phyloP scores from a whole-genome alignment of 2,797 vertebrate genomes.

The Muscicapa striata region DNA sequence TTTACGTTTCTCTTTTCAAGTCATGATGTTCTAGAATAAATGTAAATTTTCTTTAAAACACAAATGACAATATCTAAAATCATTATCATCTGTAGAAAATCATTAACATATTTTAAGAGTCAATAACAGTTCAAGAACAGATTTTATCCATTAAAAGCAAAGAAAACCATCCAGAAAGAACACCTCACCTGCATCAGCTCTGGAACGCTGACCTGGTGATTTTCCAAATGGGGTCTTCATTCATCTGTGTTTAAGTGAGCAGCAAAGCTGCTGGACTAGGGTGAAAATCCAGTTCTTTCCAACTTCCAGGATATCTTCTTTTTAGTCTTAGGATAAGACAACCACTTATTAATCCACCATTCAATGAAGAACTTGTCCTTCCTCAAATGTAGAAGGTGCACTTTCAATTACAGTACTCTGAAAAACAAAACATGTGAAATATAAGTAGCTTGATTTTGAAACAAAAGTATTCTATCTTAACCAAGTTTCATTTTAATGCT shows the following conservation, averaged over 20 bases:
- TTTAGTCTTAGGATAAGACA: constrained; percentile 33
- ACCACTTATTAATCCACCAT: constrained; percentile 68
- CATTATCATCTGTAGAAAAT: not conserved
- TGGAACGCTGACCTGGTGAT: constrained; percentile 87
- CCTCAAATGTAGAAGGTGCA: constrained; percentile 27
- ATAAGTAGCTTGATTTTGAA: not conserved
- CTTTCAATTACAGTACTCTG: constrained; percentile 64
- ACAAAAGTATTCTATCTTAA: not conserved
- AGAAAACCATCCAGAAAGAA: not conserved
- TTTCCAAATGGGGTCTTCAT: constrained; percentile 98
- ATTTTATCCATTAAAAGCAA: not conserved
- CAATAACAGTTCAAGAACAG: not conserved
- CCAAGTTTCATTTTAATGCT: not conserved
- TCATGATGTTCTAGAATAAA: not conserved
- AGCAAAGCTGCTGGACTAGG: constrained; percentile 88
- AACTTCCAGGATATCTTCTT: constrained; percentile 46
- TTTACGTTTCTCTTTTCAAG: not conserved
- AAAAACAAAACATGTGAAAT: constrained; percentile 54
- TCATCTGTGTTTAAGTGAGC: constrained; percentile 93
- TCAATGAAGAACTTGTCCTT: constrained; percentile 47
- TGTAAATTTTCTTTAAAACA: not conserved
- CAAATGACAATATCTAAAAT: not conserved
- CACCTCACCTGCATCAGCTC: constrained; percentile 88
- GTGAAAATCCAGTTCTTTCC: constrained; percentile 80
- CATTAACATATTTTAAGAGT: not conserved